phyloP scores from a whole-genome alignment of 2,797 vertebrate genomes.

The Neosilurus hyrtlii region DNA sequence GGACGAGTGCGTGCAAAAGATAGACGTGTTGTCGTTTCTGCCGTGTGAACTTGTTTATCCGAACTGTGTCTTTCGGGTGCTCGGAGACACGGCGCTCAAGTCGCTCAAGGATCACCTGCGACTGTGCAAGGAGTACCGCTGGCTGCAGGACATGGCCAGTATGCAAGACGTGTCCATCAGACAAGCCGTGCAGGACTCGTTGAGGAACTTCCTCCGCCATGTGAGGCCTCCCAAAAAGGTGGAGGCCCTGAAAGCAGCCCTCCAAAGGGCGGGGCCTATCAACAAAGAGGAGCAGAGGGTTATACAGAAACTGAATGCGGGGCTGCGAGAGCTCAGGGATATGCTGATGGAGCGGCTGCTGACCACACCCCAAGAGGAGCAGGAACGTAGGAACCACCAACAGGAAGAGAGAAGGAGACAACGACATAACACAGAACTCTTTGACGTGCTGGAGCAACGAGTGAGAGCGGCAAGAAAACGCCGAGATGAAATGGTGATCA shows the following conservation, averaged over 20 bases:
- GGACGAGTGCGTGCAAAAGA: conserved; percentile 74
- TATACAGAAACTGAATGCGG: conserved; percentile 59
- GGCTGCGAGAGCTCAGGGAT: conserved; percentile 69
- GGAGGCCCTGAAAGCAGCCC: conserved; percentile 9
- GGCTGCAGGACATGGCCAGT: conserved; percentile 23
- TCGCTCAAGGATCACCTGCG: conserved; percentile 64
- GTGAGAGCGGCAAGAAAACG: conserved; percentile 51
- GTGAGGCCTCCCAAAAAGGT: conserved; percentile 47
- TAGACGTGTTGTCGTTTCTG: conserved; percentile 73
- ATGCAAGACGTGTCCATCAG: conserved; percentile 42
- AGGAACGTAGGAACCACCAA: conserved; percentile 58
- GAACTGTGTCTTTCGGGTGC: conserved; percentile 36
- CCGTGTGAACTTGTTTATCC: conserved; percentile 45
- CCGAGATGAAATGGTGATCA: conserved; percentile 69
- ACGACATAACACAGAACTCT: conserved; percentile 55
- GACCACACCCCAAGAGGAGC: conserved; percentile 68
- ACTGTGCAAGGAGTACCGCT: conserved; percentile 58
- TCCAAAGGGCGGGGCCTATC: conserved; percentile 53
- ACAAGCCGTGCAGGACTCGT: conserved; percentile 66
- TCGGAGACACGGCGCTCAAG: conserved; percentile 56
- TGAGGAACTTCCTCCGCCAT: conserved; percentile 72
- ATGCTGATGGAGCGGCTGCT: conserved; percentile 72
- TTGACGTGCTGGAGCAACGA: conserved; percentile 59
- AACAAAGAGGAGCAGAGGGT: conserved; percentile 2
- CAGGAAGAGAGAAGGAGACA: conserved; percentile 55